A percentile compares a stretch with the other conserved stretches of the same genome.
phyloP scores from a whole-genome alignment of 2,888 invertebrate genomes.

The Agrilus biguttatus region DNA sequence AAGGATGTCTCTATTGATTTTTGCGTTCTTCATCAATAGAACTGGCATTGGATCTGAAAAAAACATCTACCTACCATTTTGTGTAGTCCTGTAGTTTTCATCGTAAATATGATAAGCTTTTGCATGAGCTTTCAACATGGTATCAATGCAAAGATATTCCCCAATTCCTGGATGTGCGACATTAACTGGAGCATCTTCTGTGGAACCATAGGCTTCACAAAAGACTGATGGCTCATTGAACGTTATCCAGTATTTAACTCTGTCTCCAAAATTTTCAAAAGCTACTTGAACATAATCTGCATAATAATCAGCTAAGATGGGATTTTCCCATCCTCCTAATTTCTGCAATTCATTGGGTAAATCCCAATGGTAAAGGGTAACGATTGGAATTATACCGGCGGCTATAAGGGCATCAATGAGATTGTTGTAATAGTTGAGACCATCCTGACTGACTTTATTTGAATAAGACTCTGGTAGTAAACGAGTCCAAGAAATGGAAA shows the following conservation, averaged over 20 bases:
- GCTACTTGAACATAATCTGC: conserved; percentile 37
- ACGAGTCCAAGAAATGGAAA: conserved; percentile 50
- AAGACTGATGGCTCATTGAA: conserved; percentile 33
- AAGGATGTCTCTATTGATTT: too few species aligned
- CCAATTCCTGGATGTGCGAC: conserved; percentile 34
- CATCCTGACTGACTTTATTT: conserved; percentile 49
- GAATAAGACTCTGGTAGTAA: conserved; percentile 48
- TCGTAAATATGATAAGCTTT: conserved; percentile 47
- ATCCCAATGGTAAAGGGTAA: conserved; percentile 26
- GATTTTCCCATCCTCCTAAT: conserved; percentile 49
- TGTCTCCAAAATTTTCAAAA: conserved; percentile 14
- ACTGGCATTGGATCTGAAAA: too few species aligned
- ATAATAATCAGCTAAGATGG: conserved; percentile 36
- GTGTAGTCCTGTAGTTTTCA: conserved; percentile 35
- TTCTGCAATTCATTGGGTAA: conserved; percentile 26
- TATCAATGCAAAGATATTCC: conserved; percentile 47
- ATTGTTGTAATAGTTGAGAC: conserved; percentile 59
- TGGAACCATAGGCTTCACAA: conserved; percentile 19
- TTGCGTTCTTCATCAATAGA: too few species aligned
- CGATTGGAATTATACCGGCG: conserved; percentile 38
- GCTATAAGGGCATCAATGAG: conserved; percentile 52
- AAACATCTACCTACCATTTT: conserved; percentile 30
- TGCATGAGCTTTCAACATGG: conserved; percentile 49
- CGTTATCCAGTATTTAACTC: conserved; percentile 34
- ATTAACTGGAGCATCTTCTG: conserved; percentile 19